Evolutionary conservation across 2,797 vertebrate species (phyloP).

Genomic region (Psittacula derbiana): DNA sequence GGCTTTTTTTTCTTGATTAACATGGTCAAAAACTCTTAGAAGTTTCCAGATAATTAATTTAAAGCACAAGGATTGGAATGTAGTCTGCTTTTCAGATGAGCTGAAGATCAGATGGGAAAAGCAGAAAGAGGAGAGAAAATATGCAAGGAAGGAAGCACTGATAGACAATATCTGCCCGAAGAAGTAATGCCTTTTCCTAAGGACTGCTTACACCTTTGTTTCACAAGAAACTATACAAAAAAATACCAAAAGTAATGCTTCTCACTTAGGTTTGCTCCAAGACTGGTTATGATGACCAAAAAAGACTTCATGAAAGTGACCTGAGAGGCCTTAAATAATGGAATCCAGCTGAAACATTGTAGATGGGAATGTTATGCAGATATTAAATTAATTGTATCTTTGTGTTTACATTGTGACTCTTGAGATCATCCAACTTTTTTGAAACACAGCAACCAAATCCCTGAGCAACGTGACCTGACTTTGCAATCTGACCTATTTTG

Average conservation of each 20-base stretch:
- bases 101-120: neutral
- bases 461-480: neutral
- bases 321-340: neutral
- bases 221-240: neutral
- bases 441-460: neutral
- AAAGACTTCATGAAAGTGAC: neutral
- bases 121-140: neutral
- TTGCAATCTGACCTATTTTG: neutral
- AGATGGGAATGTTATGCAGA: neutral
- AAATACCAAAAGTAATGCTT: accelerated
- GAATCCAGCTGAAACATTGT: neutral
- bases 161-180: accelerated
- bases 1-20: neutral
- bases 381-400: neutral
- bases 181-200: neutral
- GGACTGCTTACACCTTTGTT: neutral
- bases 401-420: neutral
- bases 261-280: neutral
- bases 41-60: neutral
- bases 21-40: neutral
- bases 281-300: neutral
- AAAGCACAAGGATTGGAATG: neutral
- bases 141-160: neutral
- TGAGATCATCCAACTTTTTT: neutral
- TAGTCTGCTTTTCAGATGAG: neutral